A percentile compares a stretch with the other conserved stretches of the same genome.
phyloP scores from a whole-genome alignment of 2,113 vertebrate genomes.

The Ptilonorhynchus violaceus region DNA sequence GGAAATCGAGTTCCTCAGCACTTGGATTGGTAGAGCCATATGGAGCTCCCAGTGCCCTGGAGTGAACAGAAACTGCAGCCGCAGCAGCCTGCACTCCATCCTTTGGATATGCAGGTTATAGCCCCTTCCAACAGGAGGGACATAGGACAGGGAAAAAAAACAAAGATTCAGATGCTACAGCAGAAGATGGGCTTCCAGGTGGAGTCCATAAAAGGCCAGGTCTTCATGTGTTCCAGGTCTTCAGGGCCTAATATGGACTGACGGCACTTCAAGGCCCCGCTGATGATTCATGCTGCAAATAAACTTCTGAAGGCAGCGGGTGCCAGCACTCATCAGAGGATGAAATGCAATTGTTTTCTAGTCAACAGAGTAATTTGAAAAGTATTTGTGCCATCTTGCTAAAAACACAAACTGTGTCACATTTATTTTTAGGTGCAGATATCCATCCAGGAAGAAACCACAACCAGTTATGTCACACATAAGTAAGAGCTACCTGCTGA shows the following conservation, averaged over 20 bases:
- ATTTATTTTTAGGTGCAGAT: conserved; percentile 34
- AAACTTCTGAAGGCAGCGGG: conserved; percentile 44
- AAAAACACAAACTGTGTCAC: conserved; percentile 26
- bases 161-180: neutral
- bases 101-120: neutral
- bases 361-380: conserved; percentile 51
- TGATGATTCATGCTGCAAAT: conserved; percentile 43
- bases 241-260: conserved; percentile 23
- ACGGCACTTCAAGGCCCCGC: neutral
- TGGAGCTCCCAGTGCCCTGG: neutral
- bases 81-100: neutral
- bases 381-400: conserved; percentile 40
- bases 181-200: neutral
- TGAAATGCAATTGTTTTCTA: conserved; percentile 24
- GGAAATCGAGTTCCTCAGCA: neutral
- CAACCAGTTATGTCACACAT: neutral
- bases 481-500: conserved; percentile 11
- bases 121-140: neutral
- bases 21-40: rapidly evolving
- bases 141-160: rapidly evolving
- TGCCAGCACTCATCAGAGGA: neutral
- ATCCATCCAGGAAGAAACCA: neutral
- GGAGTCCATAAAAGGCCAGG: conserved; percentile 35
- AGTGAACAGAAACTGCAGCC: neutral
- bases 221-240: neutral